Percentiles rank a stretch among this genome's conserved stretches.
phyloP scores from a whole-genome alignment of 64 coral and sea anemone genomes.

The Trachythela sp. region DNA sequence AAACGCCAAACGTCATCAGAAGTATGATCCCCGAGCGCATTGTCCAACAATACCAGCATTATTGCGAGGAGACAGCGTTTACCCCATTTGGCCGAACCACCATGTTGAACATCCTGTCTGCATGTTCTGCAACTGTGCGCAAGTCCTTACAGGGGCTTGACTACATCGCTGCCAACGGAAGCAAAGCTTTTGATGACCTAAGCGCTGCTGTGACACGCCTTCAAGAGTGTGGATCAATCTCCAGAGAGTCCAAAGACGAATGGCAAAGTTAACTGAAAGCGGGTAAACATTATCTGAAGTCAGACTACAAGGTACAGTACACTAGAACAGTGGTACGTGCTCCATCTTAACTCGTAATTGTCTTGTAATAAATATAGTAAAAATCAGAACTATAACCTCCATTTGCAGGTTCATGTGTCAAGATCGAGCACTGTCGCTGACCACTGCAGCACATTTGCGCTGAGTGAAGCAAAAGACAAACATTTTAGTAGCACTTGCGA shows the following conservation, averaged over 20 bases:
- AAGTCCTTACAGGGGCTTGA: not conserved
- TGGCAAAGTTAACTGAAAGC: not conserved
- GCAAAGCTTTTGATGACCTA: not conserved
- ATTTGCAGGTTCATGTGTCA: slow-evolving; percentile 2
- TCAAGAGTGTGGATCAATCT: slow-evolving; percentile 1
- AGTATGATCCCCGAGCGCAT: slow-evolving; percentile 17
- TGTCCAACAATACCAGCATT: not conserved
- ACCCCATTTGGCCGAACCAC: not conserved
- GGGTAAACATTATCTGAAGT: slow-evolving; percentile 3
- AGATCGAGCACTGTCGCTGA: not conserved
- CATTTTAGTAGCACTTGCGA: slow-evolving; percentile 31
- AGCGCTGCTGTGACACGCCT: not conserved
- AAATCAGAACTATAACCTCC: no score
- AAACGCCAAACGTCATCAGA: not conserved
- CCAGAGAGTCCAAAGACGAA: not conserved
- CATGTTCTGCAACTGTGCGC: not conserved
- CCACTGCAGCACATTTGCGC: not conserved
- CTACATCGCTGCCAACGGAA: not conserved
- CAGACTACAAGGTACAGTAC: not conserved
- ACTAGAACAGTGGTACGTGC: not conserved
- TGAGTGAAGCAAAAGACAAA: slow-evolving; percentile 12
- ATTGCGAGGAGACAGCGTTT: not conserved
- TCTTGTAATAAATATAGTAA: not conserved
- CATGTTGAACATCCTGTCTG: not conserved
- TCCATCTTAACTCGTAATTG: not conserved